A percentile compares a stretch with the other conserved stretches of the same genome.
phyloP scores from a whole-genome alignment of 1,140 invertebrate species.

The Acromyrmex charruanus region DNA sequence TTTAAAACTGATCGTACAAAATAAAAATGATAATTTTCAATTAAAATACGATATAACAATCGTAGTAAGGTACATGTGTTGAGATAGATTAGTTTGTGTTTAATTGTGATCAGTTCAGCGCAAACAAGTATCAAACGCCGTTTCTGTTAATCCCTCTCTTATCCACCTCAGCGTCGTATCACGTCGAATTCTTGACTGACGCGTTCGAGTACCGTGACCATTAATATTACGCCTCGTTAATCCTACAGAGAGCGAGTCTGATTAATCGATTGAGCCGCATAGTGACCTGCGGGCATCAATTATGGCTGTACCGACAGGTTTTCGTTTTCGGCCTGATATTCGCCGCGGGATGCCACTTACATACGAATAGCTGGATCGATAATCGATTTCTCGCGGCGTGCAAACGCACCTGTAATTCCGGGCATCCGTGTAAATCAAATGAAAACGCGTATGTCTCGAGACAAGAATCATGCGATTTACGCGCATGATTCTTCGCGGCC shows the following conservation, averaged over 20 bases:
- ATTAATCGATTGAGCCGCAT: slow-evolving; percentile 75
- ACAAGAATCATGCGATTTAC: neutral
- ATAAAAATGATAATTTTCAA: neutral
- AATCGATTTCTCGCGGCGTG: slow-evolving; percentile 73
- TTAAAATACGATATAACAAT: slow-evolving; percentile 15
- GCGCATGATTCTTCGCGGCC: neutral
- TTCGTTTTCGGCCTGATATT: slow-evolving; percentile 74
- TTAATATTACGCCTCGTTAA: slow-evolving; percentile 77
- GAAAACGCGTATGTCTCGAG: neutral
- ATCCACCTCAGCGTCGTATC: slow-evolving; percentile 21
- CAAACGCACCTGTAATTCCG: slow-evolving; percentile 50
- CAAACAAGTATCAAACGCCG: neutral
- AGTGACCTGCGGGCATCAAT: slow-evolving; percentile 70
- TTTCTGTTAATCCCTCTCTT: slow-evolving; percentile 49
- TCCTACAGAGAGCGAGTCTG: slow-evolving; percentile 62
- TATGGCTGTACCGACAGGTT: slow-evolving; percentile 73
- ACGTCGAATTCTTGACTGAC: slow-evolving; percentile 54
- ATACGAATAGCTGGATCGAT: slow-evolving; percentile 58
- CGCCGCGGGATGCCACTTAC: slow-evolving; percentile 73
- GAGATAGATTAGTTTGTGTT: neutral
- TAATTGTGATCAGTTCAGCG: neutral
- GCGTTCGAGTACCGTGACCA: slow-evolving; percentile 56
- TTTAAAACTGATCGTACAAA: neutral
- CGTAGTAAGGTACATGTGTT: neutral
- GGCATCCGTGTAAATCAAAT: slow-evolving; percentile 61